Evolutionary conservation across 2,113 vertebrate species (phyloP), one percentile per base, ranked within the genome.

Genomic region (Gopherus flavomarginatus): DNA sequence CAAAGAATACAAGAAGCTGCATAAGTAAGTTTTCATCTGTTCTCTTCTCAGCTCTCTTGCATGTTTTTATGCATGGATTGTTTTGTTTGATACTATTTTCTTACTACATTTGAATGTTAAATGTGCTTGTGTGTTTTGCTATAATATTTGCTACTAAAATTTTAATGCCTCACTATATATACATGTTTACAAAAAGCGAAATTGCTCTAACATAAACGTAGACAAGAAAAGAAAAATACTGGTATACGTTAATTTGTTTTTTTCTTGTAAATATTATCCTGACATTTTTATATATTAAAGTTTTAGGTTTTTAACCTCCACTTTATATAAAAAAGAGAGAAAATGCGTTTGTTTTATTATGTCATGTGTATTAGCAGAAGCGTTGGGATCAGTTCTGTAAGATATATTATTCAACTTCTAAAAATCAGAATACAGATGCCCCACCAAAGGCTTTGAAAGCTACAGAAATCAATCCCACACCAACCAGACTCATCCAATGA

Each of bases 91-190:
- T n/a, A 91, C 29, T 26, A 52, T 19, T 88, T 95, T 93, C 80
- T 90, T 96, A 82, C n/a, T 80, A 14, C 65, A 62, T 93, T 94
- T 93, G 81, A 93, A 90, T 90, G 65, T 87, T 83, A 94, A 89
- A 82, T 91, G 54, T 94, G 77, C 54, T 52, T 93, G 87, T 83
- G 52, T 85, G 56, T 92, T 90, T 95, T 95, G 35, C 77, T 81
- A 14, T 35, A 57, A 82, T 94, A 84, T 93, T 44, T 80, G 47
- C 72, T 84, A 35, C 47, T 96, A 35, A 95, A 78, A 75, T 92
- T 91, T 92, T 96, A 91, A 95, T 95, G 88, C 56, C 90, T 96
- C 93, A 90, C 95, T 97, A 82, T 92, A 81, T 95, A 95, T 54
- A 81, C 35, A 81, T 75, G 87, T 83, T 42, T n/a, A 5, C 72